These are phyloP conservation scores for Corvus cornix DNA, from an alignment of 2,113 vertebrate species.

Conservation along the genomic window DNA sequence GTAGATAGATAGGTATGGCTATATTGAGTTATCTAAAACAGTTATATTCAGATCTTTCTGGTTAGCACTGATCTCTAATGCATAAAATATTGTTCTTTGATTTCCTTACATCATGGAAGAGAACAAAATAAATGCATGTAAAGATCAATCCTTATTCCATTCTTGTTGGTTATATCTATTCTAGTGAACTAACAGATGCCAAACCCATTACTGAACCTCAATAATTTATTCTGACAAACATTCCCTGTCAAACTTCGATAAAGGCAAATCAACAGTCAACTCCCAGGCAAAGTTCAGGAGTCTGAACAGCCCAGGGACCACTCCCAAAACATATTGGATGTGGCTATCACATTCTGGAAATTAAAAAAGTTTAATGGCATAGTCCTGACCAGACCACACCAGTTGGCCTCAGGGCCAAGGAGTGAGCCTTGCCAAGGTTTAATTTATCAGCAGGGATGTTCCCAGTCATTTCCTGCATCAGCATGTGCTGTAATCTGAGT, in stretches of 20 bases:
- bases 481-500: neutral
- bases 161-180: neutral
- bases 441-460: neutral
- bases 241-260: neutral
- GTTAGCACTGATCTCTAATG: neutral
- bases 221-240: neutral
- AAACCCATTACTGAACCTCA: neutral
- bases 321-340: neutral
- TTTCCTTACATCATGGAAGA: neutral
- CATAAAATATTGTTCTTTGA: neutral
- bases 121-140: neutral
- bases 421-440: neutral
- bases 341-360: neutral
- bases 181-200: neutral
- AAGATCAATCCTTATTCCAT: neutral
- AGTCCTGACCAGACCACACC: neutral
- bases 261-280: neutral
- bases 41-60: neutral
- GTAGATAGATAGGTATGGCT: neutral
- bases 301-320: neutral
- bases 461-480: neutral
- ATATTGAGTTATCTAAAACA: neutral
- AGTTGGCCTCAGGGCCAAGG: neutral
- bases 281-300: neutral
- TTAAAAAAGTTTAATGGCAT: neutral